phyloP scores from a whole-genome alignment of 2,888 invertebrate species.

The Dione juno region DNA sequence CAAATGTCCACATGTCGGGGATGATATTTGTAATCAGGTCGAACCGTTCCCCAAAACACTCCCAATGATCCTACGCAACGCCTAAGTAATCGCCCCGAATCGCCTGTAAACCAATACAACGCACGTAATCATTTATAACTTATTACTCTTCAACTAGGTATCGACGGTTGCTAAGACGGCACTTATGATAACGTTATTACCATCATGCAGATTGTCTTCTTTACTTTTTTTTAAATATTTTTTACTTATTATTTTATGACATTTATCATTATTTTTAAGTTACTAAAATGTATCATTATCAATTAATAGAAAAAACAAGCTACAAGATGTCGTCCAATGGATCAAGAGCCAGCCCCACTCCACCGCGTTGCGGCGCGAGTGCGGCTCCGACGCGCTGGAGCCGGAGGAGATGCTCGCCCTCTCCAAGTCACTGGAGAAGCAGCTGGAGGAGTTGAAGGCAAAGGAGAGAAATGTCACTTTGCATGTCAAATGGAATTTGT shows the following conservation, averaged over 20 bases:
- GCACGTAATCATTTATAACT: too few species aligned
- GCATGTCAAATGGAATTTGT: slow-evolving; percentile 90
- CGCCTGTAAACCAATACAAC: too few species aligned
- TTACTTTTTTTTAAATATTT: too few species aligned
- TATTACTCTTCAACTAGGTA: too few species aligned
- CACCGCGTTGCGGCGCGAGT: slow-evolving; percentile 85
- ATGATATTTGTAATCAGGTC: too few species aligned
- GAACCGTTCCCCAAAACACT: too few species aligned
- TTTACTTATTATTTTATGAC: background rate
- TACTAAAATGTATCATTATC: background rate
- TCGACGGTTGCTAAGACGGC: too few species aligned
- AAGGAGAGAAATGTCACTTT: slow-evolving; percentile 84
- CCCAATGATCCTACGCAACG: too few species aligned
- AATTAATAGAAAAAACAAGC: slow-evolving; percentile 60
- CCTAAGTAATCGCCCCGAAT: too few species aligned
- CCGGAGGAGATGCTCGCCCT: slow-evolving; percentile 82
- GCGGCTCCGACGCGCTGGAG: slow-evolving; percentile 89
- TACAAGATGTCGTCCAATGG: slow-evolving; percentile 85
- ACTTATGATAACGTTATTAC: too few species aligned
- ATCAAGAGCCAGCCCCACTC: slow-evolving; percentile 87
- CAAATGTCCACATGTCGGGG: too few species aligned
- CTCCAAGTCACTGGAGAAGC: slow-evolving; percentile 62
- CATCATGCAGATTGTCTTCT: too few species aligned
- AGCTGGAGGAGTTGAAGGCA: slow-evolving; percentile 55
- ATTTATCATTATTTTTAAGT: background rate